These are phyloP conservation scores for Notospermus geniculatus DNA, from an alignment of 1,140 invertebrate genomes.

Conservation along the genomic window DNA sequence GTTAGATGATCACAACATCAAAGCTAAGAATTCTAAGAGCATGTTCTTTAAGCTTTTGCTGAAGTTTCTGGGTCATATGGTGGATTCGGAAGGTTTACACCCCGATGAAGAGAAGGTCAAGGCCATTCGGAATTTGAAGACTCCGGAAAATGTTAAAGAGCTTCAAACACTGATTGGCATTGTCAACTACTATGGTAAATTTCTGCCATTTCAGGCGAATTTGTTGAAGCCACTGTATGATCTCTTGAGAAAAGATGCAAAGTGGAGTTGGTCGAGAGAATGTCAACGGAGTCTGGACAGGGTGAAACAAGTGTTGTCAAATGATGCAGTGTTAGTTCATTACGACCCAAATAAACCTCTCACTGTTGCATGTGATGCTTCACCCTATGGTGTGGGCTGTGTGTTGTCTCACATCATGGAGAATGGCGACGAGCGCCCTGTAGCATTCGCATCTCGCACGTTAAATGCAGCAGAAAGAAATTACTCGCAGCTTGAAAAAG, in stretches of 20 bases:
- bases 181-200: constrained; percentile 23
- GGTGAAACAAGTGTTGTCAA: constrained; percentile 17
- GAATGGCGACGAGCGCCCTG: constrained; percentile 45
- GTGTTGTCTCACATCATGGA: constrained; percentile 51
- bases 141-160: constrained; percentile 31
- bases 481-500: constrained; percentile 59
- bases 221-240: constrained; percentile 3
- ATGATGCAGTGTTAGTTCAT: not conserved
- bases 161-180: constrained; percentile 34
- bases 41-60: not conserved
- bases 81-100: constrained; percentile 10
- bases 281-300: constrained; percentile 21
- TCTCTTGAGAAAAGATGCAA: not conserved
- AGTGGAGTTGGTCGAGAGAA: constrained; percentile 19
- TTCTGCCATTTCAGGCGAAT: not conserved
- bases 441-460: constrained; percentile 53
- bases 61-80: constrained; percentile 8
- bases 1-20: constrained; percentile 12
- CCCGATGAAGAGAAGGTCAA: constrained; percentile 29
- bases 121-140: constrained; percentile 39
- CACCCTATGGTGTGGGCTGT: constrained; percentile 53
- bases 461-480: constrained; percentile 53
- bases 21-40: constrained; percentile 12
- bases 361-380: constrained; percentile 56
- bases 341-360: not conserved